Conservation (phyloP, 2,888 invertebrate genomes). For the Leptura quadrifasciata region DNA sequence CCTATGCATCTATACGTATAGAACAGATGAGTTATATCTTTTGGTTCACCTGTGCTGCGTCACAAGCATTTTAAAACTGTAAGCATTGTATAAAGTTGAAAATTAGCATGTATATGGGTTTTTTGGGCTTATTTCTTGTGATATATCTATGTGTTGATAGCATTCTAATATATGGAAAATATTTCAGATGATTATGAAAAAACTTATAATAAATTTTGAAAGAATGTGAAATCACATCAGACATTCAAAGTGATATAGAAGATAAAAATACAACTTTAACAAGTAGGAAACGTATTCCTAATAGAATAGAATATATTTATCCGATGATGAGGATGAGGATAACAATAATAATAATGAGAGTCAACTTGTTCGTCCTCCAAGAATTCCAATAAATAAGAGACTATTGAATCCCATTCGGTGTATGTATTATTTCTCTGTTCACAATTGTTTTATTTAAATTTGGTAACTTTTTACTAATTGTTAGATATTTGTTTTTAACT, state of each 20-base stretch:
- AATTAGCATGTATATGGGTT: too few species aligned
- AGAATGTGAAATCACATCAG: constrained; percentile 10
- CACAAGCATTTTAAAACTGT: too few species aligned
- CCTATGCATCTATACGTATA: too few species aligned
- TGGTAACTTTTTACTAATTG: too few species aligned
- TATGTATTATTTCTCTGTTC: constrained; percentile 1
- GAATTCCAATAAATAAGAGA: not conserved
- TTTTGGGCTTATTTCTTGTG: too few species aligned
- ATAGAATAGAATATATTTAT: constrained; percentile 8
- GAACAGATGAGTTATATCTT: too few species aligned
- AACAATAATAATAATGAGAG: constrained; percentile 4
- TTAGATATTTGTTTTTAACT: too few species aligned
- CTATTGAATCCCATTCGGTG: not conserved
- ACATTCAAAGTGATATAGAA: constrained; percentile 15
- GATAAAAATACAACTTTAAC: not conserved
- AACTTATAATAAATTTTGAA: constrained; percentile 2
- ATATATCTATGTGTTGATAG: too few species aligned
- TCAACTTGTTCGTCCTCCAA: constrained; percentile 11
- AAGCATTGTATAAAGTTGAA: too few species aligned
- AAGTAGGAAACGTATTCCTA: constrained; percentile 13
- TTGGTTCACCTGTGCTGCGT: too few species aligned
- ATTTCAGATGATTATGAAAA: constrained; percentile 16
- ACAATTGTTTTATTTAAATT: not conserved
- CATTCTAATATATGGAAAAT: not conserved
- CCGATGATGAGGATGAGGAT: not conserved